Percentiles rank a stretch among this genome's conserved stretches.
phyloP scores from a whole-genome alignment of 2,797 vertebrate species.

The Chaenodraco wilsoni region DNA sequence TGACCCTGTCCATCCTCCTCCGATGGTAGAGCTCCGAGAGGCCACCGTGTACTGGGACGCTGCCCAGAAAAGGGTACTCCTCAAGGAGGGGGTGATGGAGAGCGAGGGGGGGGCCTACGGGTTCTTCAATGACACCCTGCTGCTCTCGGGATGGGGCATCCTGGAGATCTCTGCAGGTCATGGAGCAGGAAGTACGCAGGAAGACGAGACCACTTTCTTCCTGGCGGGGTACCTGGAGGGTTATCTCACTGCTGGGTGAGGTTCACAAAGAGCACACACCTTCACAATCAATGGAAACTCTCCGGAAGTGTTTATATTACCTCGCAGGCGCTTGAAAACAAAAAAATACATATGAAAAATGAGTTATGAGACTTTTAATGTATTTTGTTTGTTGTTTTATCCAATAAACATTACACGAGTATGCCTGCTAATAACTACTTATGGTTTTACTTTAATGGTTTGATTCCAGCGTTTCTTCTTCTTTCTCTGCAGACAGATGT shows the following conservation, averaged over 20 bases:
- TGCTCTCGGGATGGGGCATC: conserved; percentile 88
- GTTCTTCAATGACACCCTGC: conserved; percentile 89
- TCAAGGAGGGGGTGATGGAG: conserved; percentile 84
- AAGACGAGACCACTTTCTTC: conserved; percentile 86
- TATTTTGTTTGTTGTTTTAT: too few species aligned
- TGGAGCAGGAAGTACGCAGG: conserved; percentile 70
- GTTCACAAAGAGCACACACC: not conserved
- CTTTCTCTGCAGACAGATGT: conserved; percentile 85
- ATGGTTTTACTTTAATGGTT: not conserved
- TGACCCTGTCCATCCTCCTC: conserved; percentile 55
- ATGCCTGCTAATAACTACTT: too few species aligned
- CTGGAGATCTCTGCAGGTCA: conserved; percentile 90
- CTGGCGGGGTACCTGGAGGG: conserved; percentile 92
- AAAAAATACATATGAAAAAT: too few species aligned
- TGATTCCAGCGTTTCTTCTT: not conserved
- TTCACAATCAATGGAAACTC: too few species aligned
- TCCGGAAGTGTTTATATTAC: too few species aligned
- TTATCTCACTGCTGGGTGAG: conserved; percentile 91
- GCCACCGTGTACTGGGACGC: conserved; percentile 89
- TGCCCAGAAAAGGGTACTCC: conserved; percentile 80
- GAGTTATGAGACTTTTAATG: too few species aligned
- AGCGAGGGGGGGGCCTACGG: conserved; percentile 87
- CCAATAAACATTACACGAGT: too few species aligned
- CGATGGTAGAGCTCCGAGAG: conserved; percentile 71
- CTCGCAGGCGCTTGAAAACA: too few species aligned